phyloP scores from a whole-genome alignment of 2,888 invertebrate genomes.

The Perizoma flavofasciatum region DNA sequence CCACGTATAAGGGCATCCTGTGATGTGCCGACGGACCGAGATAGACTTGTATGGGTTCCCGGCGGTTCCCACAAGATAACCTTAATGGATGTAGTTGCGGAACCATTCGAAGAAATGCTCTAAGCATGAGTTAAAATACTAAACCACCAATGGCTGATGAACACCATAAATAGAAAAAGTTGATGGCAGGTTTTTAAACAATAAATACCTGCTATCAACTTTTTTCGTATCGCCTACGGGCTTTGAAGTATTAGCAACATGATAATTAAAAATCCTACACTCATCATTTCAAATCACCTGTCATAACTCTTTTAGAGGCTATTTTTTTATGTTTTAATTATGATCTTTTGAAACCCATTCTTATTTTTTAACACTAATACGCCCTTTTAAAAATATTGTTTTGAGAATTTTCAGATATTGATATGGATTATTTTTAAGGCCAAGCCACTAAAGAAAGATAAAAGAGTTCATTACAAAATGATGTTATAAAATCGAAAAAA shows the following conservation, averaged over 20 bases:
- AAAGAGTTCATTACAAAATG: slow-evolving; percentile 43
- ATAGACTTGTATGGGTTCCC: slow-evolving; percentile 26
- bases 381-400: slow-evolving; percentile 8
- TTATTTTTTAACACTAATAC: slow-evolving; percentile 1
- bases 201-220: neutral
- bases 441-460: slow-evolving; percentile 33
- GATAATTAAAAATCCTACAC: slow-evolving; percentile 19
- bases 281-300: slow-evolving; percentile 20
- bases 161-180: neutral
- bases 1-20: slow-evolving; percentile 38
- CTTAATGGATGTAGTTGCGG: slow-evolving; percentile 1
- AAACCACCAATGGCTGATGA: too few species aligned
- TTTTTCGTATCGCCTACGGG: slow-evolving; percentile 10
- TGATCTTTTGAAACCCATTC: slow-evolving; percentile 3
- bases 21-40: slow-evolving; percentile 37
- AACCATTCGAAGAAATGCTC: neutral
- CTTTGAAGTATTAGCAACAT: slow-evolving; percentile 2
- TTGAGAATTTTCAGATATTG: slow-evolving; percentile 8
- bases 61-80: slow-evolving; percentile 22
- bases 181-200: too few species aligned
- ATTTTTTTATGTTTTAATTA: slow-evolving; percentile 16
- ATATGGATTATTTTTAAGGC: slow-evolving; percentile 25
- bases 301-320: slow-evolving; percentile 7
- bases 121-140: too few species aligned
- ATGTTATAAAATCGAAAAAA: slow-evolving; percentile 44